Base-by-base conservation (phyloP, 1,140 invertebrate genomes). In the Meloidogyne exigua region DNA sequence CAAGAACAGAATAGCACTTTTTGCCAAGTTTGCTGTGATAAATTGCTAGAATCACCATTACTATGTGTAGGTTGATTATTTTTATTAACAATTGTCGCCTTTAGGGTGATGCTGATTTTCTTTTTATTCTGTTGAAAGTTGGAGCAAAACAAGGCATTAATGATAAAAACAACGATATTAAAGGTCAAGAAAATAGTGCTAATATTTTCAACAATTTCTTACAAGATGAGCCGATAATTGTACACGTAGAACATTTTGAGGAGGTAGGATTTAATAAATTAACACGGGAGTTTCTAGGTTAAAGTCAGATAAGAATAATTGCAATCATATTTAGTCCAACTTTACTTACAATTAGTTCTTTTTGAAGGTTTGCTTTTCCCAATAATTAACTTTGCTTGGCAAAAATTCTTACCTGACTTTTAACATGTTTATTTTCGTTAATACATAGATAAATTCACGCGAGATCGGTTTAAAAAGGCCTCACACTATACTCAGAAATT, bases 1-100 rank as follows among this genome's bases (percentile, higher is more conserved):
- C 44, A 39, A 7, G 81, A 82, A 68, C 70, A 69, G 11, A 80
- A 83, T 64, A 25, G 28, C 1, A 71, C 70, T 36, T 23, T 76
- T 26, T 81, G 80, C 49, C 80, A 80, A 68, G 78, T 80, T 15
- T 78, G 76, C 23, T 63, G 42, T 26, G 62, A 32, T 26, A 18
- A 78, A 32, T 42, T 79, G 36, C 18, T 49, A 15, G 76, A 70
- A 57, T 25, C 23, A 36, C 63, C 63, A 4, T 36, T 78, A 18
- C 66, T 68, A 36, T 70, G 76, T n/a, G 77, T 77, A 25, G 78
- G 74, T 15, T 36, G 39, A n/a, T 25, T 32, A 28, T 15, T 25
- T 62, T 1, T 1, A 15, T 28, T 36, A 68, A 57, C 63, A 36
- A 42, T 64, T 32, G 28, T 32, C 15, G 11, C 9, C 25, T 73